A percentile compares a stretch with the other conserved stretches of the same genome.
Evolutionary conservation across 1,140 invertebrate species (phyloP).

Genomic region (Lithobius niger): DNA sequence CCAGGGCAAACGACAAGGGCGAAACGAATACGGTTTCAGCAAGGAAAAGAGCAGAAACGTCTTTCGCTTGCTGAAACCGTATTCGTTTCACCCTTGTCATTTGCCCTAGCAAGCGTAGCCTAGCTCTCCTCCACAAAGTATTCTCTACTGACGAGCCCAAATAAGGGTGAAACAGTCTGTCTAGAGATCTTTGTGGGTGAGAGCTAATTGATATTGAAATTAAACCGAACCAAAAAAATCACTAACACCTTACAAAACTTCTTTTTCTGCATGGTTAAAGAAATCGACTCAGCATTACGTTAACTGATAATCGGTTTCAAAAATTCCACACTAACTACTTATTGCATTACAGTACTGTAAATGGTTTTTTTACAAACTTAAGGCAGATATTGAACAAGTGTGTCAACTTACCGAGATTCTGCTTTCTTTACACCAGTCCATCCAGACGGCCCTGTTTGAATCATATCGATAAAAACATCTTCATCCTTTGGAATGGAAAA

Average conservation of each 20-base stretch:
- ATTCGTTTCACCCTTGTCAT: no score
- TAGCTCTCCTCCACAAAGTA: no score
- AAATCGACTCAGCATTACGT: not conserved
- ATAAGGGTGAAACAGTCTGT: no score
- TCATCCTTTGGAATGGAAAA: slow-evolving; percentile 17
- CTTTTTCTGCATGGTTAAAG: not conserved
- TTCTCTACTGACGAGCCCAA: no score
- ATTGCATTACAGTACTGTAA: not conserved
- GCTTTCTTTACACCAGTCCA: slow-evolving; percentile 36
- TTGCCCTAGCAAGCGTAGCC: no score
- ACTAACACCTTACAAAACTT: not conserved
- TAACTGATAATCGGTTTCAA: not conserved
- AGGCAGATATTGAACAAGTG: not conserved
- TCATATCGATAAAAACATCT: slow-evolving; percentile 23
- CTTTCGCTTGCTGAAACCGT: no score
- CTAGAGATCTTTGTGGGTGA: no score
- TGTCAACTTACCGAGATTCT: not conserved
- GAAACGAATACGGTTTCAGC: no score
- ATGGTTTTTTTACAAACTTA: not conserved
- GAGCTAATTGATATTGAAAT: no score
- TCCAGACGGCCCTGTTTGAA: slow-evolving; percentile 26
- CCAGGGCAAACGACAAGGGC: no score
- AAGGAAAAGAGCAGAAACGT: no score
- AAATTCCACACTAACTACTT: not conserved
- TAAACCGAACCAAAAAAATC: no score